Conservation (phyloP, 1,140 invertebrate genomes). For the Anastrepha obliqua region DNA sequence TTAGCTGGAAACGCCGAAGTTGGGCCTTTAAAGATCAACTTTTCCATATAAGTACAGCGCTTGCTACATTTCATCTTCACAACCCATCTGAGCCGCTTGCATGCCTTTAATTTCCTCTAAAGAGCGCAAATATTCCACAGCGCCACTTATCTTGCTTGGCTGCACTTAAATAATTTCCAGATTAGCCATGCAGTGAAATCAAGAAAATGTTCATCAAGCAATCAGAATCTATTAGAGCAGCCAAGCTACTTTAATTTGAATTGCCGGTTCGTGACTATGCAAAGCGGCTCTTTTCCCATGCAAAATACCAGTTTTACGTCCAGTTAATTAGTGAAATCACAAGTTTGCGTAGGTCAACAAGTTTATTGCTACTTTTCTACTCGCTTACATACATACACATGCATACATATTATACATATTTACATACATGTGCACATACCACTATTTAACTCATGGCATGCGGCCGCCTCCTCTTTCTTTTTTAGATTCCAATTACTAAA, state of each 20-base stretch:
- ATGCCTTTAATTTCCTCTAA: neutral
- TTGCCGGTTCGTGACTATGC: constrained; percentile 28
- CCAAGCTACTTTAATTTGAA: constrained; percentile 12
- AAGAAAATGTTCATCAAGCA: neutral
- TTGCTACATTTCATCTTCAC: no score
- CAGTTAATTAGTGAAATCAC: neutral
- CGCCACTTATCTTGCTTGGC: neutral
- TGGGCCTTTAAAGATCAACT: no score
- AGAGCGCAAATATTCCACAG: neutral
- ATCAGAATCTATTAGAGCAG: neutral
- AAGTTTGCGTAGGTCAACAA: neutral
- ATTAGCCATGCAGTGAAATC: constrained; percentile 13
- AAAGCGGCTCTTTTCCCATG: neutral
- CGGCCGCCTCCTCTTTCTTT: neutral
- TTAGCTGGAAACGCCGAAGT: no score
- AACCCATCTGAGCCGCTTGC: no score
- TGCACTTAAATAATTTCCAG: neutral
- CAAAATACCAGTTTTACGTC: neutral
- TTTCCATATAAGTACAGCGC: no score
- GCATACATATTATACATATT: no score
- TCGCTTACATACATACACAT: neutral
- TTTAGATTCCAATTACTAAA: constrained; percentile 80
- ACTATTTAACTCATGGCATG: no score
- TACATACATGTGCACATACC: no score
- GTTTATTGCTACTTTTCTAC: neutral